These are phyloP conservation scores for Pitangus sulphuratus DNA, from an alignment of 2,797 vertebrate genomes.

Conservation along the genomic window DNA sequence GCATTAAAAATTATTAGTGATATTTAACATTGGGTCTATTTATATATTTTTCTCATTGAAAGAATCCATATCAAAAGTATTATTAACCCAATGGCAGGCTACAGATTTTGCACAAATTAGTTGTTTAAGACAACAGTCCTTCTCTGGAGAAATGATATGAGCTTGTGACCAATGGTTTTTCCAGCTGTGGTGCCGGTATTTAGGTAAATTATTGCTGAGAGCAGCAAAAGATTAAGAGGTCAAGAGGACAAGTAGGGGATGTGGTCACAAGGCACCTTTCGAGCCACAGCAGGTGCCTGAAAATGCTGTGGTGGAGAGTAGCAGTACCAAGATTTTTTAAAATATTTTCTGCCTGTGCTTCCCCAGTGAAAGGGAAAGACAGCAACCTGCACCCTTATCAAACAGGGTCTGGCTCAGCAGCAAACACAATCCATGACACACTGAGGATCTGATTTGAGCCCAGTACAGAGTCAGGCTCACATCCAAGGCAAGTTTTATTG, in stretches of 20 bases:
- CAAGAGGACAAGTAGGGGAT: background rate
- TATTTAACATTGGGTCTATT: background rate
- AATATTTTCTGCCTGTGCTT: background rate
- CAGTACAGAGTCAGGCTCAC: background rate
- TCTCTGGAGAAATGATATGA: background rate
- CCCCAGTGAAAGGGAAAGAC: background rate
- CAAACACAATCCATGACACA: background rate
- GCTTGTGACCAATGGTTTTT: accelerated
- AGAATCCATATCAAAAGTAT: background rate
- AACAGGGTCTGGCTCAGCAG: background rate
- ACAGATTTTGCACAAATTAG: background rate
- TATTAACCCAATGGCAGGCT: background rate
- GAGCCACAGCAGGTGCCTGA: background rate
- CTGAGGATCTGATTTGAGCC: background rate
- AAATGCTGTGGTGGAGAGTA: background rate
- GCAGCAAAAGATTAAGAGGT: background rate
- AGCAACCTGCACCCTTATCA: background rate
- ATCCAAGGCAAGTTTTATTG: background rate
- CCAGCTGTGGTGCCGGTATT: background rate
- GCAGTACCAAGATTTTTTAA: background rate
- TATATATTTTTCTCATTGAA: background rate
- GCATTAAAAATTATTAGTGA: background rate
- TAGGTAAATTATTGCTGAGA: background rate
- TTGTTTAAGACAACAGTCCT: background rate
- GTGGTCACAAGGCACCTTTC: background rate